These are phyloP conservation scores for Habrosyne pyritoides DNA, from an alignment of 2,888 invertebrate genomes.

Conservation along the genomic window DNA sequence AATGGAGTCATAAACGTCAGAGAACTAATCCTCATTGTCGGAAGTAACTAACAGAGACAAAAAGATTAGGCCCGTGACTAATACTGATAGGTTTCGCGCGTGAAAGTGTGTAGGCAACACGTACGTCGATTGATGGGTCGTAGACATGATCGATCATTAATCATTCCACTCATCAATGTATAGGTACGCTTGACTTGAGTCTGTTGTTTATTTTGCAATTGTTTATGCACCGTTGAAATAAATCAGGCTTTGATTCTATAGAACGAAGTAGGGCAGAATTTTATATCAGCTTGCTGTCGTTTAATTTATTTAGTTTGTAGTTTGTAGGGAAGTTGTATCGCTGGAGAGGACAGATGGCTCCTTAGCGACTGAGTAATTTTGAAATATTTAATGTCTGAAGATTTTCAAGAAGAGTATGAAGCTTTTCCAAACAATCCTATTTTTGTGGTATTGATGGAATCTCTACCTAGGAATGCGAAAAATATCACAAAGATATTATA, in stretches of 20 bases:
- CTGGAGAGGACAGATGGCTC: no score
- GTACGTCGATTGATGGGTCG: conserved; percentile 10
- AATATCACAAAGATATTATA: no score
- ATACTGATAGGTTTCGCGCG: conserved; percentile 38
- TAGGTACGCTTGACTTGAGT: neutral
- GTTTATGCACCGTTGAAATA: neutral
- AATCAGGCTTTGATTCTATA: neutral
- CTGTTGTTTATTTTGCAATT: neutral
- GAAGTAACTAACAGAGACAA: conserved; percentile 26
- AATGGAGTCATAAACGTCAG: conserved; percentile 22
- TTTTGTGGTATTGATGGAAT: no score
- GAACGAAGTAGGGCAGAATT: neutral
- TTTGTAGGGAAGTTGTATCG: no score
- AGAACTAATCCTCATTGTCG: conserved; percentile 17
- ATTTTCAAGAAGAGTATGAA: no score
- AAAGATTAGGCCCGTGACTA: conserved; percentile 39
- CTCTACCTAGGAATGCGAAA: no score
- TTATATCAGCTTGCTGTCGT: neutral
- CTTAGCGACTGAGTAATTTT: no score
- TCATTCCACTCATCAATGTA: conserved; percentile 13
- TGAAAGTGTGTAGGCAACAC: conserved; percentile 37
- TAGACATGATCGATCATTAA: conserved; percentile 21
- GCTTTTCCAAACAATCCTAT: no score
- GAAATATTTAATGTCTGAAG: no score
- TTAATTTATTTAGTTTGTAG: no score